Evolutionary conservation across 2,113 vertebrate genomes (phyloP).

Genomic region (Thymallus thymallus): DNA sequence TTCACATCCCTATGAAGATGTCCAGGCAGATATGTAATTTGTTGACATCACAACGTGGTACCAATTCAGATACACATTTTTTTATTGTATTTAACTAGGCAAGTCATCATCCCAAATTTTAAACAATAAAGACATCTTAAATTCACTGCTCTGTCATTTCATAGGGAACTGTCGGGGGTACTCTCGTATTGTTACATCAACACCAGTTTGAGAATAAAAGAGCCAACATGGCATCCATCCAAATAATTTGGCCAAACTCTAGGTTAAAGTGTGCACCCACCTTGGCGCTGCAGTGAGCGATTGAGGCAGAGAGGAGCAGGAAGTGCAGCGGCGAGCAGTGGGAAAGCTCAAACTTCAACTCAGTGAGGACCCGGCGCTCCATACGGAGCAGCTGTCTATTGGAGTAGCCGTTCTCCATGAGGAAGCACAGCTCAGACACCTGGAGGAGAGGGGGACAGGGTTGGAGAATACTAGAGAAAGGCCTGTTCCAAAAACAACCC

Average conservation of each 20-base stretch:
- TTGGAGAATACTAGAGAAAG: neutral
- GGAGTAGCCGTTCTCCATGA: conserved; percentile 82
- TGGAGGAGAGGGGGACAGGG: conserved; percentile 33
- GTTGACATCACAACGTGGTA: too few species aligned
- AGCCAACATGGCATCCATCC: too few species aligned
- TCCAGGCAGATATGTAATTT: too few species aligned
- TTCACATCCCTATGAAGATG: too few species aligned
- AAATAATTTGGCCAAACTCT: conserved; percentile 60
- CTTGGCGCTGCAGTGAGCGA: conserved; percentile 71
- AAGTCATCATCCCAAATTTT: too few species aligned
- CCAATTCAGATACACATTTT: too few species aligned
- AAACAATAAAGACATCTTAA: too few species aligned
- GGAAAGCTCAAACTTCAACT: conserved; percentile 78
- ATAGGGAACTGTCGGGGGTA: too few species aligned
- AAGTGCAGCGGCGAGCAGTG: conserved; percentile 77
- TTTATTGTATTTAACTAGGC: too few species aligned
- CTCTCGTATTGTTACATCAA: too few species aligned
- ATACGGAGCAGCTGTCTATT: conserved; percentile 77
- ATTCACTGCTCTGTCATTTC: too few species aligned
- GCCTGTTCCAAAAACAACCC: neutral
- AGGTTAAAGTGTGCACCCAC: conserved; percentile 41
- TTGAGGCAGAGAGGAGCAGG: conserved; percentile 70
- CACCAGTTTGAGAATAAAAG: too few species aligned
- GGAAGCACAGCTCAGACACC: conserved; percentile 81
- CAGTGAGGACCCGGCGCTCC: conserved; percentile 77